Base-by-base conservation (phyloP, 2,797 vertebrate species). In the Garrulus glandarius region DNA sequence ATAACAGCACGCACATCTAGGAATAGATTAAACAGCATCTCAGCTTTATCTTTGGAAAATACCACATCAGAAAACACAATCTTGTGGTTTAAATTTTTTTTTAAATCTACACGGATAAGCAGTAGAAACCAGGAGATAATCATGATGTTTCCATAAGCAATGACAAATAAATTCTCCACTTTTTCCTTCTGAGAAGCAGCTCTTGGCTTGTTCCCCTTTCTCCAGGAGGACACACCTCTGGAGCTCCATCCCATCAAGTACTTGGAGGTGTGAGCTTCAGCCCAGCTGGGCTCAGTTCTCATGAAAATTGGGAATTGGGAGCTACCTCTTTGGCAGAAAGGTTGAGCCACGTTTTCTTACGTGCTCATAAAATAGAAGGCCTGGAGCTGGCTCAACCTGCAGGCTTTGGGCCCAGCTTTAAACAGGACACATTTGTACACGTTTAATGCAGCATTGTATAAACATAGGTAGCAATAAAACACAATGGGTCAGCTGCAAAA, bases 31-130 rank as follows among this genome's bases (percentile, higher is more conserved):
- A 92, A 79, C 0, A 1, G 18, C 69, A 86, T 57, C 70, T 79
- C 8, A 0, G 29, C 19, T 92, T 95, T 84, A 92, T 89, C 83
- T 77, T 74, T 50, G 57, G 61, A 94, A 95, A 92, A 87, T 13
- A 53, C 12, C 43, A 63, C 32, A 74, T 86, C 63, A 87, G 70
- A 86, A 92, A 72, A 52, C 37, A 88, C 37, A 43, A 53, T 71
- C 83, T 94, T 79, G 12, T 0, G 1, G 21, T 46, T 70, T 16
- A 22, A 49, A 23, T 41, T 4, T 27, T 56, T 49, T 56, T 83
- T 36, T 3, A 6, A 60, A 76, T 7, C 30, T 21, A 43, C 49
- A 53, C 3, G 1, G 74, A 71, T 93, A 92, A 89, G 69, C 52
- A 93, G 64, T 75, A 91, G 78, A 89, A 89, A 85, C 19, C 34